phyloP scores from a whole-genome alignment of 2,113 vertebrate genomes.

The Aptenodytes patagonicus region DNA sequence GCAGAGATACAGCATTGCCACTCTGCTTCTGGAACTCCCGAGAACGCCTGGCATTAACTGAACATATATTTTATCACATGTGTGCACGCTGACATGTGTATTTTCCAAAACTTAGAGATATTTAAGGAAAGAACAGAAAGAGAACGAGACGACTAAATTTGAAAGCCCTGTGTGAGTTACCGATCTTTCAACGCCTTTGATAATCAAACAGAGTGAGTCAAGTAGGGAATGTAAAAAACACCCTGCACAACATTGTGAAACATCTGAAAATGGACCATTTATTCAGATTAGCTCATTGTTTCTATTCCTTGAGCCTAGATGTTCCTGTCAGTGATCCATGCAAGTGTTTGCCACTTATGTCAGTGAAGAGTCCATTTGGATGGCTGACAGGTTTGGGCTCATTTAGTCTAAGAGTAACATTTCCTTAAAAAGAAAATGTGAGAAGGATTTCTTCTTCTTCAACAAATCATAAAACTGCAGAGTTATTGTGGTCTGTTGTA shows the following conservation, averaged over 20 bases:
- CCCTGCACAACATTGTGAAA: not conserved
- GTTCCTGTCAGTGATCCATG: not conserved
- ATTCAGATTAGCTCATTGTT: constrained; percentile 11
- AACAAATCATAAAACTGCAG: not conserved
- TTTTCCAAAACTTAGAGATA: not conserved
- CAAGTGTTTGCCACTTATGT: not conserved
- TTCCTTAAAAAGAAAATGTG: constrained; percentile 19
- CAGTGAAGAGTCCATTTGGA: constrained; percentile 17
- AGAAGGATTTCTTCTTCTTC: not conserved
- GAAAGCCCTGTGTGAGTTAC: not conserved
- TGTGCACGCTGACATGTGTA: accelerated
- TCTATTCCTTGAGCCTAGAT: not conserved
- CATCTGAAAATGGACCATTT: not conserved
- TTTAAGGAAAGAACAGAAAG: not conserved
- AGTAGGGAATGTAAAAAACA: not conserved
- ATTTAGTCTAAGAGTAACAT: not conserved
- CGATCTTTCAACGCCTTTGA: not conserved
- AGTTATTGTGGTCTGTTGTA: constrained; percentile 26
- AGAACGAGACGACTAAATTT: not conserved
- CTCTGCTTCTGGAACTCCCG: not conserved
- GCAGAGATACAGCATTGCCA: not conserved
- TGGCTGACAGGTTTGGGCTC: not conserved
- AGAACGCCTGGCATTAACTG: not conserved
- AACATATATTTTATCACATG: accelerated
- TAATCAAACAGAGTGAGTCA: not conserved